Percentiles rank a stretch among this genome's conserved stretches.
Conservation (phyloP, 2,113 vertebrate species). For the Syrmaticus mikado region DNA sequence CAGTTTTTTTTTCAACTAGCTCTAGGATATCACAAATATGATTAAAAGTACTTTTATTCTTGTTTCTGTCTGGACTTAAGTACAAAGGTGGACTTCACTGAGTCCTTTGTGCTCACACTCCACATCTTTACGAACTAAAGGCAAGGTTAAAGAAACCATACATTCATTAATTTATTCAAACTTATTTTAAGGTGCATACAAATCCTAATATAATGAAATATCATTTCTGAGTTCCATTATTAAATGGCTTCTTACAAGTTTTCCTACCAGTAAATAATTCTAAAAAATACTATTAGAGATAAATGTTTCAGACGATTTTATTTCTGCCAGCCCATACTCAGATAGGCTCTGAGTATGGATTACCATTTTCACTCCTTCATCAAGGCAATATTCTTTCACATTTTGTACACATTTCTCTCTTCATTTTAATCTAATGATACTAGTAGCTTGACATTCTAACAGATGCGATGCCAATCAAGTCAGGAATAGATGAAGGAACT, state of each 20-base stretch:
- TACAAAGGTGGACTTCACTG: not conserved
- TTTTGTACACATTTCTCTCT: not conserved
- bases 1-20: not conserved
- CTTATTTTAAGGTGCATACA: not conserved
- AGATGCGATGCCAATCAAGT: constrained; percentile 34
- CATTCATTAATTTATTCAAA: not conserved
- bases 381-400: not conserved
- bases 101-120: not conserved
- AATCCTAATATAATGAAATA: not conserved
- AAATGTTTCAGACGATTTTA: not conserved
- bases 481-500: constrained; percentile 48
- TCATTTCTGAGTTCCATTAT: not conserved
- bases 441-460: constrained; percentile 7
- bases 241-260: not conserved
- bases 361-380: constrained; percentile 14
- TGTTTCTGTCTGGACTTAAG: not conserved
- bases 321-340: not conserved
- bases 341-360: not conserved
- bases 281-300: not conserved
- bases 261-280: not conserved
- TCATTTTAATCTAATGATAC: constrained; percentile 26
- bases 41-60: not conserved
- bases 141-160: not conserved
- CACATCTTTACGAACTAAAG: not conserved
- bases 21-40: not conserved